A percentile compares a stretch with the other conserved stretches of the same genome.
phyloP scores from a whole-genome alignment of 1,140 invertebrate species.

The Monomorium pharaonis region DNA sequence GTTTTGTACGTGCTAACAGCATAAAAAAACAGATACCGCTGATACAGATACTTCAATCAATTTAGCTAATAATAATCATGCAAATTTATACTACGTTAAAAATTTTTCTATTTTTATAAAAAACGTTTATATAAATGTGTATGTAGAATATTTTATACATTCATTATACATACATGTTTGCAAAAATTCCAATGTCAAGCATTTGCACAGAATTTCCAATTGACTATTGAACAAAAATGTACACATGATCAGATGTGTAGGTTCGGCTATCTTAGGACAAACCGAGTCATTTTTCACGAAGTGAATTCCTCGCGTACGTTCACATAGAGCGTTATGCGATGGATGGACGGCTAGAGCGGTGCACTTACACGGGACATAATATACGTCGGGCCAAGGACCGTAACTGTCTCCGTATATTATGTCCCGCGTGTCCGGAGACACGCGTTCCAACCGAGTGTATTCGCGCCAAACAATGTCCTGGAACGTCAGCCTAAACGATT shows the following conservation, averaged over 20 bases:
- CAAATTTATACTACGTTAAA: too few species aligned
- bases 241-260: background rate
- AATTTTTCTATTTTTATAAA: too few species aligned
- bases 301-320: background rate
- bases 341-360: slow-evolving; percentile 14
- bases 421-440: slow-evolving; percentile 76
- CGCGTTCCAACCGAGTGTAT: slow-evolving; percentile 74
- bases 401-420: slow-evolving; percentile 83
- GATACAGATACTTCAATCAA: too few species aligned
- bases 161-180: too few species aligned
- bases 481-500: slow-evolving; percentile 79
- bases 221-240: background rate
- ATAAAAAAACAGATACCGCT: too few species aligned
- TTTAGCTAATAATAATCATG: too few species aligned
- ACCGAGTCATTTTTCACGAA: slow-evolving; percentile 15
- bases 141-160: too few species aligned
- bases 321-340: slow-evolving; percentile 30
- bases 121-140: too few species aligned
- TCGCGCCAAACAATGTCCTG: slow-evolving; percentile 76
- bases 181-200: background rate
- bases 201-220: background rate
- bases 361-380: slow-evolving; percentile 77
- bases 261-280: background rate
- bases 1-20: too few species aligned
- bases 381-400: slow-evolving; percentile 76